These are phyloP conservation scores for Lasioglossum albipes DNA, from an alignment of 1,140 invertebrate species.

Conservation along the genomic window DNA sequence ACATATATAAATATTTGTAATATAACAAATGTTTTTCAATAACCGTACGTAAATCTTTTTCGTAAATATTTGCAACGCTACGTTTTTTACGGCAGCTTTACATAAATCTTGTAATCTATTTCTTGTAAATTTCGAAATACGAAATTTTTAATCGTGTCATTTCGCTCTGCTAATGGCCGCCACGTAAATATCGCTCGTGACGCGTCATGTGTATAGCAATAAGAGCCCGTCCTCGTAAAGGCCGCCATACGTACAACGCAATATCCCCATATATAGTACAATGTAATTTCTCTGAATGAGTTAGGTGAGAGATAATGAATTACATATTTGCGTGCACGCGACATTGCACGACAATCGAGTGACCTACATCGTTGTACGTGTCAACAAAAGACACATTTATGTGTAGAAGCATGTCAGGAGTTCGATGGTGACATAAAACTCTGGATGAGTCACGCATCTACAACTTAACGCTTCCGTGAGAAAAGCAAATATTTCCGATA, in stretches of 20 bases:
- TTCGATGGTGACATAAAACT: slow-evolving; percentile 6
- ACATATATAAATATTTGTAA: too few relatives aligned
- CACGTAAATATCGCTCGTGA: not conserved
- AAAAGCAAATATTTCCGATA: not conserved
- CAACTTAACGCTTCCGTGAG: not conserved
- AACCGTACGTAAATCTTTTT: too few relatives aligned
- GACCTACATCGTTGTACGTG: slow-evolving; percentile 21
- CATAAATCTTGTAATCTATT: too few relatives aligned
- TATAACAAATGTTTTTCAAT: too few relatives aligned
- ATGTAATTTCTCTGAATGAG: not conserved
- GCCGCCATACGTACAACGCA: too few relatives aligned
- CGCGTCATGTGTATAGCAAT: not conserved
- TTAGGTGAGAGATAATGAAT: slow-evolving; percentile 4
- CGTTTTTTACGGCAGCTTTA: too few relatives aligned
- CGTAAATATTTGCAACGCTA: too few relatives aligned
- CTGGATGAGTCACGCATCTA: slow-evolving; percentile 11
- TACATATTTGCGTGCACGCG: slow-evolving; percentile 3
- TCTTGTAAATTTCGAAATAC: not conserved
- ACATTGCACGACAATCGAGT: not conserved
- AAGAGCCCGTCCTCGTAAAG: not conserved
- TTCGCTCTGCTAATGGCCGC: not conserved
- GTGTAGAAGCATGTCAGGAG: not conserved
- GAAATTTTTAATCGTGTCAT: not conserved
- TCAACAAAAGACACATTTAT: not conserved
- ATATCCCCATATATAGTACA: not conserved